Conservation (phyloP, 2,888 invertebrate species). For the Elegia similella region DNA sequence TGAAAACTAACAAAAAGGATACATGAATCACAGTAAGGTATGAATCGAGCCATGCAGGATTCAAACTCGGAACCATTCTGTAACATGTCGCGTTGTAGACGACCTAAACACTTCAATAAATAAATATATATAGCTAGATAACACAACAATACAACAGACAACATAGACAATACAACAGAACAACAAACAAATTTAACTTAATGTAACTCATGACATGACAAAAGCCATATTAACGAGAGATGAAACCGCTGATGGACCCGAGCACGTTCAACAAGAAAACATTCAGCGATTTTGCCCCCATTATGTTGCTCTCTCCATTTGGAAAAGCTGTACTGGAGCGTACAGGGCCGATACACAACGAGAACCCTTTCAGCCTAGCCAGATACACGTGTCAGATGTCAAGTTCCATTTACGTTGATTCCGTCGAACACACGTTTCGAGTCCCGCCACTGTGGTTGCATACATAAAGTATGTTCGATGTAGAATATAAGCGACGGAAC, state of each 20-base stretch:
- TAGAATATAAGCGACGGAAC: slow-evolving; percentile 42
- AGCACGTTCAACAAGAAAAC: slow-evolving; percentile 17
- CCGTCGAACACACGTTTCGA: slow-evolving; percentile 58
- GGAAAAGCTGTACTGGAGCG: slow-evolving; percentile 23
- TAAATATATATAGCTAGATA: no score
- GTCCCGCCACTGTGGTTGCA: slow-evolving; percentile 37
- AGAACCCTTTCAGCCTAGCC: slow-evolving; percentile 48
- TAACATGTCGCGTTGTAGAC: no score
- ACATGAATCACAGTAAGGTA: no score
- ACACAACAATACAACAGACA: not conserved
- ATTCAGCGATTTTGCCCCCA: slow-evolving; percentile 19
- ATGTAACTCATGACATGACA: slow-evolving; percentile 4
- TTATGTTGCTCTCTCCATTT: slow-evolving; percentile 12
- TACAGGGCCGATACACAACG: slow-evolving; percentile 33
- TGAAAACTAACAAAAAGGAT: no score
- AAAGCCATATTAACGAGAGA: slow-evolving; percentile 7
- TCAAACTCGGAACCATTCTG: no score
- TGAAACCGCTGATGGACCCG: slow-evolving; percentile 2
- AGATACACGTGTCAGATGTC: slow-evolving; percentile 68
- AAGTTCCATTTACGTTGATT: slow-evolving; percentile 70
- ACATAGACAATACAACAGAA: not conserved
- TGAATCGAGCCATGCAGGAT: no score
- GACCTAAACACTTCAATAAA: no score
- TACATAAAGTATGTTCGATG: slow-evolving; percentile 63
- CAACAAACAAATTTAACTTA: not conserved